Evolutionary conservation across 2,888 invertebrate genomes (phyloP), one percentile per base, ranked within the genome.

Genomic region (Amiota minor): DNA sequence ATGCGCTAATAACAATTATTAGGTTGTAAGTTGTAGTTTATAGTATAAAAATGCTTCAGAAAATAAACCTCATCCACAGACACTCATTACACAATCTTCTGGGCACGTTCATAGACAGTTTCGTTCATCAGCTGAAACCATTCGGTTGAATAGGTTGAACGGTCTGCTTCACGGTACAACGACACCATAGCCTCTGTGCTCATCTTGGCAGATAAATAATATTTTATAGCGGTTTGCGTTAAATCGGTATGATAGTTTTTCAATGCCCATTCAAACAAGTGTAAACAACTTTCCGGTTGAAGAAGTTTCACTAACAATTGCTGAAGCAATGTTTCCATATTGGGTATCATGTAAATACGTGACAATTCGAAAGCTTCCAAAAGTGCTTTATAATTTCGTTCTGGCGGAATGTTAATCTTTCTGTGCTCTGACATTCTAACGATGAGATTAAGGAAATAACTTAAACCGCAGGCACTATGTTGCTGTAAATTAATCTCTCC

Each of bases 121-220:
- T 90, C 90, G 56, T 86, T 84, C 45, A 90, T 87, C 82, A 90
- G 85, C 81, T 90, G 87, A 76, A 88, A 87, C 90, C 90, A 90
- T 77, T 89, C 89, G 23, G 84, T 85, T 9, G 88, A 87, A 75
- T 85, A 89, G 23, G 83, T 79, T 0, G 89, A 89, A 64, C 87
- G 84, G 72, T 89, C 88, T 16, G 89, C 90, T 12, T 83, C 81
- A n/a, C 86, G 84, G 74, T 87, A 90, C 23, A 90, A 78, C 50
- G 86, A 75, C 4, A 88, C 82, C 77, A 89, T 90, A 16, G 84
- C 84, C 18, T 81, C 78, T 0, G 84, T 78, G 9, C 83, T 75
- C 55, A 90, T 79, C 23, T 83, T 64, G 23, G 89, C 84, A 76
- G 87, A 89, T 65, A 90, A 79, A 80, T 89, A 90, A 75, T 85